phyloP scores from a whole-genome alignment of 2,113 vertebrate genomes.

The Vulpes lagopus region DNA sequence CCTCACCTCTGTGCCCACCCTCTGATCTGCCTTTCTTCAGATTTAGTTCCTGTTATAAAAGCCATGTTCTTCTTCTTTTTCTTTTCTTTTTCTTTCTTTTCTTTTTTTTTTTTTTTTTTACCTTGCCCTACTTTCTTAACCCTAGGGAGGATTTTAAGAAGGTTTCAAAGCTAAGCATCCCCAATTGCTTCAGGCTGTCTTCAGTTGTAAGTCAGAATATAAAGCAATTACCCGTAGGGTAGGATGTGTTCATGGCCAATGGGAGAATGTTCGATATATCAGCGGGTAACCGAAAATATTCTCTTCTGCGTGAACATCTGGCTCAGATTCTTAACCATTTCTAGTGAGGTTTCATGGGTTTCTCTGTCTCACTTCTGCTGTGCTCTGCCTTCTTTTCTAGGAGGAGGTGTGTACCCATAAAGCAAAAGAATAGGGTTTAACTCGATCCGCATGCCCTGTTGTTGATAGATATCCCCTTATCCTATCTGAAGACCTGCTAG shows the following conservation, averaged over 20 bases:
- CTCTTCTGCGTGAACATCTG: constrained; percentile 12
- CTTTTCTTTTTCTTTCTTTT: neutral
- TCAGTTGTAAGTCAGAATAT: constrained; percentile 66
- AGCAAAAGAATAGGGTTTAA: neutral
- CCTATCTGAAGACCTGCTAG: neutral
- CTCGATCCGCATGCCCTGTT: neutral
- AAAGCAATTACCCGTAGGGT: constrained; percentile 70
- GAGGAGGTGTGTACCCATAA: neutral
- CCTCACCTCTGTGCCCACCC: neutral
- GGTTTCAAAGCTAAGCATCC: constrained; percentile 70
- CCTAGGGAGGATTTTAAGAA: constrained; percentile 70
- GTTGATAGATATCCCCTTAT: neutral
- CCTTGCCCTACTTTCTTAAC: constrained; percentile 81
- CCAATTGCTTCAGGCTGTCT: constrained; percentile 66
- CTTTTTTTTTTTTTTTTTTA: neutral
- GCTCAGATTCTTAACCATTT: constrained; percentile 34
- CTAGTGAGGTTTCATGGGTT: neutral
- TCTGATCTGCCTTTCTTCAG: neutral
- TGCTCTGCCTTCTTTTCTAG: neutral
- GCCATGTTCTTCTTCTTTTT: neutral
- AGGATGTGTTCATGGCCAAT: constrained; percentile 35
- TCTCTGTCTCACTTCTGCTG: neutral
- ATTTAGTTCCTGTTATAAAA: constrained; percentile 59
- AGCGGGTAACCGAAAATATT: constrained; percentile 38
- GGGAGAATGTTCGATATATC: constrained; percentile 35